Conservation (phyloP, 2,797 vertebrate species). For the Limosa lapponica region DNA sequence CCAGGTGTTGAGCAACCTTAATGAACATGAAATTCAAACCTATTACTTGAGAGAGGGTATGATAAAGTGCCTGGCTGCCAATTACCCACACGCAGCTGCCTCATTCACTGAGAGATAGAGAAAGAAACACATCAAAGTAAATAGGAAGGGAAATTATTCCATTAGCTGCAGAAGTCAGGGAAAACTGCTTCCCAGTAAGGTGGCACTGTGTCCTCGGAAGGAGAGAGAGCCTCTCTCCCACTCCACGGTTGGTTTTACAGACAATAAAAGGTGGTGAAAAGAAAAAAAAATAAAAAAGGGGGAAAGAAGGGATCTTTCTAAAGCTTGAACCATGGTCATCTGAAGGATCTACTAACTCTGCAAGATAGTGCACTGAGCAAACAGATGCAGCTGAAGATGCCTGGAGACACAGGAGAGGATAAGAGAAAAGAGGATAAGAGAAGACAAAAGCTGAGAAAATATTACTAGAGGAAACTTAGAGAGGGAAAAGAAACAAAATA, state of each 20-base stretch:
- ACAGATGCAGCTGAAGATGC: neutral
- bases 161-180: neutral
- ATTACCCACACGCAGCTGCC: neutral
- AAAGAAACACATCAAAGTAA: slow-evolving; percentile 5
- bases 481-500: neutral
- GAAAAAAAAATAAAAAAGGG: accelerated
- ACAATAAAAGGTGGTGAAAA: neutral
- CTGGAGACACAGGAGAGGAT: neutral
- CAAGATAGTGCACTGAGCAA: neutral
- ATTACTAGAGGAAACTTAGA: neutral
- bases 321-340: neutral
- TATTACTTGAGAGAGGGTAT: neutral
- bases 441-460: neutral
- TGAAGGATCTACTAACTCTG: neutral
- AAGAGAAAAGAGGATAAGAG: neutral
- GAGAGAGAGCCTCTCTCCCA: neutral
- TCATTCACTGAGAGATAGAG: neutral
- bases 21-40: slow-evolving; percentile 47
- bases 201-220: neutral
- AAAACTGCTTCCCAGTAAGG: neutral
- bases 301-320: neutral
- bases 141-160: neutral
- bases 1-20: neutral
- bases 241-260: neutral
- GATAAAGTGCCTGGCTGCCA: neutral